Percentiles rank a stretch among this genome's conserved stretches.
These are phyloP conservation scores for Aproaerema taeniolella DNA, from an alignment of 2,888 invertebrate species.

Conservation along the genomic window DNA sequence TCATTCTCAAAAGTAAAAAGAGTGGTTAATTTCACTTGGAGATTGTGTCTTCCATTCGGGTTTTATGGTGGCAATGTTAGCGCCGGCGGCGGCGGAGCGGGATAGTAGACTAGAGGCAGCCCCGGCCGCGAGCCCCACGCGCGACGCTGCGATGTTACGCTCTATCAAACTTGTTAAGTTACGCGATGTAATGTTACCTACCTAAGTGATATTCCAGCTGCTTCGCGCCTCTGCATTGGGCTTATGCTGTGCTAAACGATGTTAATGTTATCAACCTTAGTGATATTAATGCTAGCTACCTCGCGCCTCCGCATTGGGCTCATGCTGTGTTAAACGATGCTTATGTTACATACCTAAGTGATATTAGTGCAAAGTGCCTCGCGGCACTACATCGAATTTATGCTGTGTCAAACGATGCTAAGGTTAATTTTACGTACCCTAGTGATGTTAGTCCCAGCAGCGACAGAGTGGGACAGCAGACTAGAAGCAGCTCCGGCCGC, in stretches of 20 bases:
- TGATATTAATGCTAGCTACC: constrained; percentile 63
- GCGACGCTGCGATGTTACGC: constrained; percentile 77
- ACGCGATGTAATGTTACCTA: too few species aligned
- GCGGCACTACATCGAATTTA: constrained; percentile 72
- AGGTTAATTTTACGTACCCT: not conserved
- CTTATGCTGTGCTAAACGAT: constrained; percentile 52
- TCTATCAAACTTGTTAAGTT: too few species aligned
- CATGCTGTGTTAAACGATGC: constrained; percentile 44
- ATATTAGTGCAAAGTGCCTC: constrained; percentile 71
- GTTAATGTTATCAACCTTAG: not conserved
- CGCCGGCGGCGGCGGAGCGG: constrained; percentile 64
- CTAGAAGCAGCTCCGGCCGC: constrained; percentile 72
- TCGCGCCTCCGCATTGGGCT: constrained; percentile 74
- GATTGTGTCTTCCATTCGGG: too few species aligned
- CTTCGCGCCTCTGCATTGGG: constrained; percentile 74
- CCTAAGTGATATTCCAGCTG: too few species aligned
- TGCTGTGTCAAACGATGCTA: constrained; percentile 37
- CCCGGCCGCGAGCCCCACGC: constrained; percentile 73
- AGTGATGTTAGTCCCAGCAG: constrained; percentile 55
- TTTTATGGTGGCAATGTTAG: constrained; percentile 64
- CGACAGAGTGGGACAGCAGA: constrained; percentile 60
- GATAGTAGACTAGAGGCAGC: constrained; percentile 67
- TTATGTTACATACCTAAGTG: not conserved
- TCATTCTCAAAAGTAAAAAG: too few species aligned
- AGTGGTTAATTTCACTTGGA: too few species aligned